Conservation (phyloP, 2,113 vertebrate species). For the Tauraco erythrolophus region DNA sequence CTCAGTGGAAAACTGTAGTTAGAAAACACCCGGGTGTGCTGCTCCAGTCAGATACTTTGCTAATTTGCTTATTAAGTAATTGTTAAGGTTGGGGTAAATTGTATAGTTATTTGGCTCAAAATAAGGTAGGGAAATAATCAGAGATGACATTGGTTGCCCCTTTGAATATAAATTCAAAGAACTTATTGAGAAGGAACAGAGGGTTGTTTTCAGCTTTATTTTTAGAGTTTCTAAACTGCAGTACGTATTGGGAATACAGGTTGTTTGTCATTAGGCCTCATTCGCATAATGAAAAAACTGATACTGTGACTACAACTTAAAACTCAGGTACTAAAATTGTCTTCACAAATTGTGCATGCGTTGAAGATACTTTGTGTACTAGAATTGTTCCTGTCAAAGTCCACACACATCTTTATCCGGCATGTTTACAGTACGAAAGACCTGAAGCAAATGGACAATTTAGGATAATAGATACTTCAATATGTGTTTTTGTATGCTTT, state of each 20-base stretch:
- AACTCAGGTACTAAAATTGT: neutral
- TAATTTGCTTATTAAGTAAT: neutral
- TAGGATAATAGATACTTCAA: neutral
- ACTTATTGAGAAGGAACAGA: neutral
- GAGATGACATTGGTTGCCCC: neutral
- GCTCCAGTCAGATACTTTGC: neutral
- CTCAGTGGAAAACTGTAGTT: neutral
- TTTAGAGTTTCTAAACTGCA: neutral
- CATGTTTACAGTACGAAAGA: neutral
- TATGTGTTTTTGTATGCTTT: neutral
- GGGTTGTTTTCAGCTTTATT: neutral
- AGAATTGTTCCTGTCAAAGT: neutral
- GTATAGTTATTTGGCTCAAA: neutral
- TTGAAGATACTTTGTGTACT: neutral
- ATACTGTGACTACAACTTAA: neutral
- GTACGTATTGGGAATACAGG: neutral
- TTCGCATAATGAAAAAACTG: neutral
- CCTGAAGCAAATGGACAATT: neutral
- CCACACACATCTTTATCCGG: neutral
- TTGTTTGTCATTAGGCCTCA: neutral
- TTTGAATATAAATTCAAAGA: neutral
- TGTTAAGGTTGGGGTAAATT: neutral
- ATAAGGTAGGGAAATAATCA: neutral
- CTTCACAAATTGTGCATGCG: neutral
- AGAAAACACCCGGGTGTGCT: neutral